phyloP scores from a whole-genome alignment of 2,797 vertebrate species.

The Urocyon cinereoargenteus region DNA sequence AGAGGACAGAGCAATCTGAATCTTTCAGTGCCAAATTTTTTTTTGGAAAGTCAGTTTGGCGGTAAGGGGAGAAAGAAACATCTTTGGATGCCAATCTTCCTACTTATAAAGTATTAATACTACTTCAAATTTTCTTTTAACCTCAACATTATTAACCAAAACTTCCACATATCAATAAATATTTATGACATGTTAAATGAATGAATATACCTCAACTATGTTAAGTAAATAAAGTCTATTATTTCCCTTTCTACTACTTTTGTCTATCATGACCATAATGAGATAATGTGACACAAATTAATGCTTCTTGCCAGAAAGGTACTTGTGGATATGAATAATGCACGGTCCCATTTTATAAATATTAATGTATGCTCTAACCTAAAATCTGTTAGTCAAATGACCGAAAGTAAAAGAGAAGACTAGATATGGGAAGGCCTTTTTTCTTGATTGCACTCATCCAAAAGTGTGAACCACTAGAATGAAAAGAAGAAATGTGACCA shows the following conservation, averaged over 20 bases:
- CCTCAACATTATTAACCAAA: background rate
- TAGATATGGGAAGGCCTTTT: background rate
- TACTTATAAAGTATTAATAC: constrained; percentile 21
- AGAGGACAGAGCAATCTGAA: background rate
- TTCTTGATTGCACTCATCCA: background rate
- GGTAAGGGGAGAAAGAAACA: background rate
- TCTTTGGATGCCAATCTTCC: background rate
- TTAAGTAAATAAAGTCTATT: constrained; percentile 43
- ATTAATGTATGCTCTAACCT: constrained; percentile 43
- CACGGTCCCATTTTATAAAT: constrained; percentile 53
- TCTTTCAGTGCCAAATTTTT: background rate
- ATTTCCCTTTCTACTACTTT: constrained; percentile 19
- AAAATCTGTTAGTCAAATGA: constrained; percentile 63
- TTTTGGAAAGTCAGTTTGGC: background rate
- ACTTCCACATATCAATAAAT: constrained; percentile 6
- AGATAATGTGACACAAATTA: constrained; percentile 40
- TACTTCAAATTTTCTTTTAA: constrained; percentile 47
- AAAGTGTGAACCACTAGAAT: background rate
- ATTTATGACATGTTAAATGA: constrained; percentile 13
- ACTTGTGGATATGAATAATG: constrained; percentile 61
- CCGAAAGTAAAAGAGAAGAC: constrained; percentile 36
- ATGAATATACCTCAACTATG: background rate
- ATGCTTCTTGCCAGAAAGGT: constrained; percentile 57
- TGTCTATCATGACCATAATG: constrained; percentile 26
- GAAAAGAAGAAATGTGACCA: background rate